Percentiles rank a stretch among this genome's conserved stretches.
Conservation (phyloP, 2,113 vertebrate genomes). For the Thamnophis sirtalis region DNA sequence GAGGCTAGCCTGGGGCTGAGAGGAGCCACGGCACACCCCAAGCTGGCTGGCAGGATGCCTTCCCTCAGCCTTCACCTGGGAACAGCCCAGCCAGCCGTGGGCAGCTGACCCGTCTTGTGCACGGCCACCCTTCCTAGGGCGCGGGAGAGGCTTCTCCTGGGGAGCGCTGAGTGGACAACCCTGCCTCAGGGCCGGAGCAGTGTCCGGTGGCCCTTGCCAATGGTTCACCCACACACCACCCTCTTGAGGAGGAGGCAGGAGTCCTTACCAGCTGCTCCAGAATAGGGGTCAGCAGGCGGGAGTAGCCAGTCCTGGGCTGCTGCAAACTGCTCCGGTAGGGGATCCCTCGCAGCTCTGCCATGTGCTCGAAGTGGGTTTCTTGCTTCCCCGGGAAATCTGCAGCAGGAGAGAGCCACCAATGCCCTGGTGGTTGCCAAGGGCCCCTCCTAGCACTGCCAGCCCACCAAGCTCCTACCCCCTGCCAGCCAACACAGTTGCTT, state of each 20-base stretch:
- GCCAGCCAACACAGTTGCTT: not conserved
- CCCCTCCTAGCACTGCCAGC: not conserved
- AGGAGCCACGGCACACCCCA: not conserved
- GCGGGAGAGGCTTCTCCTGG: not conserved
- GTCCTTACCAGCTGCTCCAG: conserved; percentile 78
- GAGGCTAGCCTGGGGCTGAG: not conserved
- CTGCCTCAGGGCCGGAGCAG: not conserved
- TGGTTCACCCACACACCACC: not conserved
- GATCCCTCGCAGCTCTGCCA: conserved; percentile 79
- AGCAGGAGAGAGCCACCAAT: not conserved
- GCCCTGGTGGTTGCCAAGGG: not conserved
- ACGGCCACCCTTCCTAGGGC: not conserved
- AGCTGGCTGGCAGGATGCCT: not conserved
- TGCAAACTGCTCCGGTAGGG: conserved; percentile 71
- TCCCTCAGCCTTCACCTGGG: not conserved
- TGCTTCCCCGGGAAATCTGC: conserved; percentile 49
- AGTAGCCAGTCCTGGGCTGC: conserved; percentile 70
- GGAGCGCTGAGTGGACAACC: not conserved
- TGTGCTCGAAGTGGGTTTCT: conserved; percentile 69
- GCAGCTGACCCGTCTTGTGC: not conserved
- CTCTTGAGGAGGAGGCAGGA: not conserved
- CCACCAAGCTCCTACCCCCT: not conserved
- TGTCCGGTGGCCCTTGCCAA: not conserved
- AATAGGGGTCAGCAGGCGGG: conserved; percentile 70
- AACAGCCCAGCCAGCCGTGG: not conserved